Evolutionary conservation across 1,140 invertebrate species (phyloP), one percentile per base, ranked within the genome.

Genomic region (Calosoma granatense): DNA sequence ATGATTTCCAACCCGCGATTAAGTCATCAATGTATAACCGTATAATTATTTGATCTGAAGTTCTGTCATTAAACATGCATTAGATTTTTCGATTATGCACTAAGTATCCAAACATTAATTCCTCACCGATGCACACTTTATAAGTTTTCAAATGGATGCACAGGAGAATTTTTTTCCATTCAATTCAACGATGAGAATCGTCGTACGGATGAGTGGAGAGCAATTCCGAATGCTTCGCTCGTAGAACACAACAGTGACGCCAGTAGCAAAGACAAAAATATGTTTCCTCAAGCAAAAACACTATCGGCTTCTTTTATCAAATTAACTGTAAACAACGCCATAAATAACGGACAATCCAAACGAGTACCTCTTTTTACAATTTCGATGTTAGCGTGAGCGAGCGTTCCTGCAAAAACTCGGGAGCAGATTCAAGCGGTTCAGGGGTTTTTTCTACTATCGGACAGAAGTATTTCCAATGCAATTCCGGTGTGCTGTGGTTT

Each of bases 291-390:
- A 47, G 41, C 41, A 47, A 47, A 47, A 47, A 47, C 41, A 47
- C 41, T 47, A 47, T 47, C 41, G 41, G 41, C 41, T 47, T 17
- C 41, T 47, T 47, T 47, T 47, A 47, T 47, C 41, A 47, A 47
- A 47, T 47, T 47, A 47, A 47, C 9, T 47, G 41, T 47, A 47
- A 47, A 47, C 41, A 47, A 47, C 41, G 9, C 41, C 17, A 47
- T 47, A 47, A 47, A 47, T 47, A 47, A 47, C 17, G 41, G 41
- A 17, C 41, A 47, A 47, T 47, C 4, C 41, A n/a, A n/a, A 17
- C 41, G 41, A 47, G 41, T 47, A 47, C 41, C 9, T 47, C 41
- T 47, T 47, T 17, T 47, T 47, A 17, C 17, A 4, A 17, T 47
- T 47, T 17, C 26, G 26, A 36, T 36, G 26, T 36, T 36, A n/a